These are phyloP conservation scores for Pseudococcus jackbeardsleyi DNA, from an alignment of 2,888 invertebrate genomes.

Conservation along the genomic window DNA sequence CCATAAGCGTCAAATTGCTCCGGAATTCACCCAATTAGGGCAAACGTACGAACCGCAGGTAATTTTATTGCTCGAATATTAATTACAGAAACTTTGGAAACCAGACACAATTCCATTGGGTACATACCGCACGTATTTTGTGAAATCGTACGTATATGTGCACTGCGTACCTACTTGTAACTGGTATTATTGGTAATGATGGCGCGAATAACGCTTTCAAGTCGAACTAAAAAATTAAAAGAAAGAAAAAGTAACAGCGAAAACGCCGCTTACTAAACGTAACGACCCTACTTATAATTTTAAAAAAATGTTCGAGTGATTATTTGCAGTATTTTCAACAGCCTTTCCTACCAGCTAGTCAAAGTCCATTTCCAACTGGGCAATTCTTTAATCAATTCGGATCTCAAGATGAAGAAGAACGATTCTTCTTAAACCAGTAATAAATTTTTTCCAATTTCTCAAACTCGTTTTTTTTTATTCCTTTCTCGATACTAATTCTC, in stretches of 20 bases:
- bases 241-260: background rate
- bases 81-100: conserved; percentile 33
- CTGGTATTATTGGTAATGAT: conserved; percentile 9
- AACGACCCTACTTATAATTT: no score
- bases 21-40: conserved; percentile 52
- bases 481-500: background rate
- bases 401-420: conserved; percentile 56
- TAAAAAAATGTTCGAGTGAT: background rate
- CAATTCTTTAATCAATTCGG: conserved; percentile 11
- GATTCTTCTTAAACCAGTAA: conserved; percentile 54
- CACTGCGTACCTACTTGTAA: background rate
- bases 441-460: background rate
- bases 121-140: background rate
- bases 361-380: background rate
- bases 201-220: background rate
- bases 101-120: background rate
- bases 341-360: conserved; percentile 5
- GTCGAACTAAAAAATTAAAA: background rate
- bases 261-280: no score
- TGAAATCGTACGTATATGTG: background rate
- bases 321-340: conserved; percentile 38
- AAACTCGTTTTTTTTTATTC: background rate
- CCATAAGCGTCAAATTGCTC: conserved; percentile 59
- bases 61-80: conserved; percentile 22
- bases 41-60: conserved; percentile 50